Base-by-base conservation (phyloP, 2,797 vertebrate species). In the Chrysocyon brachyurus region DNA sequence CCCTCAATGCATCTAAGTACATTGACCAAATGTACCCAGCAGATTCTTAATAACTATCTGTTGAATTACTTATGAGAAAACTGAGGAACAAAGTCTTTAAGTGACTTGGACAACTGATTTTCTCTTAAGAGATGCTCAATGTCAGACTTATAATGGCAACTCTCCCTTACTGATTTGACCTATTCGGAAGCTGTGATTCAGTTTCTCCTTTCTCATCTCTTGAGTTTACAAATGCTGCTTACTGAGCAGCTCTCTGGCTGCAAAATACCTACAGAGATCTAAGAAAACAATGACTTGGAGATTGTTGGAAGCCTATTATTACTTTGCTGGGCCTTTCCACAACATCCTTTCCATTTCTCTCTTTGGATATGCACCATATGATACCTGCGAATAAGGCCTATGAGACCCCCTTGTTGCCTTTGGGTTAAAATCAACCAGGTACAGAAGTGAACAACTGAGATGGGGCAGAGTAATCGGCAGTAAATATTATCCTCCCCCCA, bases 251-350 rank as follows among this genome's bases (percentile, higher is more conserved):
- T 92, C 90, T 85, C 87, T 92, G 46, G 52, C 73, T 96, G 82
- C 79, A 97, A 96, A 97, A 90, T 72, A 83, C 56, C 75, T 90
- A 81, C 36, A 90, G 91, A 92, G 78, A 97, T 87, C 82, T 96
- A 88, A 92, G 94, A 73, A 93, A 83, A 91, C 87, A 85, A 26
- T 7, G 70, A 88, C 57, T 90, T 87, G 72, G 77, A 88, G 78
- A 90, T 12, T 75, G 56, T 36, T 77, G 68, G 82, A 95, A 93
- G 75, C 75, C 63, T 57, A 22, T 77, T 83, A 19, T 57, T 86
- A 26, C 85, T 84, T n/a, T 36, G 46, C 70, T 87, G 36, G 52
- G 78, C 64, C 91, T 40, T 31, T 36, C 93, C 77, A 73, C 31
- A 21, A 33, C 63, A 79, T 31, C 40, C 57, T 83, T 84, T 57